phyloP scores from a whole-genome alignment of 2,113 vertebrate genomes.

The Labeo catla region DNA sequence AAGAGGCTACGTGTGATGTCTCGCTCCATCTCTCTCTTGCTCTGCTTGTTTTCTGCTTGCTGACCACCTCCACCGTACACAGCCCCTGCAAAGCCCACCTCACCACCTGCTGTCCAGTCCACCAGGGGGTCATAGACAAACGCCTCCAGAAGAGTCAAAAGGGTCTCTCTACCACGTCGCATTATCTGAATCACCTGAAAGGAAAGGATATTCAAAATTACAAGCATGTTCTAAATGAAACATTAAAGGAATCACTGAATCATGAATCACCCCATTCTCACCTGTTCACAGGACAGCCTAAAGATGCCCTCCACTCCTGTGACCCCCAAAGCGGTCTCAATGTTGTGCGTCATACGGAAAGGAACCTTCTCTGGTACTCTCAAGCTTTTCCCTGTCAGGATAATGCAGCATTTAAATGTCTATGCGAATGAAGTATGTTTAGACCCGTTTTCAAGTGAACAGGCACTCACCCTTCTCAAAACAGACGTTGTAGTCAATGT shows the following conservation, averaged over 20 bases:
- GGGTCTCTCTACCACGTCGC: constrained; percentile 93
- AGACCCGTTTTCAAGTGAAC: not conserved
- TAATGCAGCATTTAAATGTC: not conserved
- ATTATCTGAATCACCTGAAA: constrained; percentile 95
- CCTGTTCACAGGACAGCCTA: constrained; percentile 97
- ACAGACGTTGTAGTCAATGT: constrained; percentile 99
- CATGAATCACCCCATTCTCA: constrained; percentile 49
- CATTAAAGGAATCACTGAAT: not conserved
- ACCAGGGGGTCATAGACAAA: constrained; percentile 98
- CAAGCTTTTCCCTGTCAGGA: constrained; percentile 88
- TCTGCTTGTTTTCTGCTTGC: constrained; percentile 96
- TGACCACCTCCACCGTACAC: constrained; percentile 97
- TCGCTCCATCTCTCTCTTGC: constrained; percentile 97
- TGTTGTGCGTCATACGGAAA: constrained; percentile 98
- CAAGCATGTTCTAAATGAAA: not conserved
- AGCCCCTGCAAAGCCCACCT: constrained; percentile 95
- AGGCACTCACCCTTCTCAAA: constrained; percentile 92
- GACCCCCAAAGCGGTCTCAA: constrained; percentile 93
- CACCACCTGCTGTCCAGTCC: constrained; percentile 97
- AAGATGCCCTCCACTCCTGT: constrained; percentile 98
- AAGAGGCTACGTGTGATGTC: constrained; percentile 98
- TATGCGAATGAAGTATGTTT: not conserved
- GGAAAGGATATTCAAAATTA: not conserved
- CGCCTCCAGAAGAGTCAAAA: constrained; percentile 93
- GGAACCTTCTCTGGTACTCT: constrained; percentile 98